These are phyloP conservation scores for Seira musarum DNA, from an alignment of 2,888 invertebrate species.

Conservation along the genomic window DNA sequence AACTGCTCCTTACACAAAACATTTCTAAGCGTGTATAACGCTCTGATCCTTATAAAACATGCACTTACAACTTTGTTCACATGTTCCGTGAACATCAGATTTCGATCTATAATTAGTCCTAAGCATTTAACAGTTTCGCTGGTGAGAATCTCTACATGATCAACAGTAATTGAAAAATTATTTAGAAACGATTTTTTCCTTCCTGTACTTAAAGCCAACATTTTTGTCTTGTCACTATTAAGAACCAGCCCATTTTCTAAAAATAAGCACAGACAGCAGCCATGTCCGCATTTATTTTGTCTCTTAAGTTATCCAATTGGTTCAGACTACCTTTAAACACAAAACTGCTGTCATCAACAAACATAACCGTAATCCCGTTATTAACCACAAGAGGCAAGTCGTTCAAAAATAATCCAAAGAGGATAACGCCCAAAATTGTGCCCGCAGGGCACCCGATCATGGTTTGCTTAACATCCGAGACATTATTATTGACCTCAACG, in stretches of 20 bases:
- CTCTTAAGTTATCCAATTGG: neutral
- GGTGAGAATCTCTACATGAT: neutral
- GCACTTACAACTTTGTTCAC: neutral
- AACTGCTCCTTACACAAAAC: neutral
- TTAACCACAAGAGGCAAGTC: slow-evolving; percentile 1
- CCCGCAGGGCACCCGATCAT: neutral
- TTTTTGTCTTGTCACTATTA: neutral
- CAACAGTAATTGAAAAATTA: neutral
- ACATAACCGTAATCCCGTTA: slow-evolving; percentile 2
- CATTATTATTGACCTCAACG: slow-evolving; percentile 1
- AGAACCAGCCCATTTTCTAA: neutral
- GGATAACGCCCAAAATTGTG: neutral
- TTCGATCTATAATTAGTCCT: neutral
- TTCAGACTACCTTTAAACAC: slow-evolving; percentile 2
- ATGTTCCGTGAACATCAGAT: neutral
- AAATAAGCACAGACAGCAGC: neutral
- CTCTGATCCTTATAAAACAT: neutral
- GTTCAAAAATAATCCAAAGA: slow-evolving; percentile 30
- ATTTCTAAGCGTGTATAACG: neutral
- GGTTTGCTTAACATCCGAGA: neutral
- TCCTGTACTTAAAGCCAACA: neutral
- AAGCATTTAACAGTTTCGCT: neutral
- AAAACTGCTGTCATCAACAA: slow-evolving; percentile 30
- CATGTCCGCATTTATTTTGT: slow-evolving; percentile 4
- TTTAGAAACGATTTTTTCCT: neutral